These are phyloP conservation scores for Lithophane ornitopus DNA, from an alignment of 2,888 invertebrate species.

Conservation along the genomic window DNA sequence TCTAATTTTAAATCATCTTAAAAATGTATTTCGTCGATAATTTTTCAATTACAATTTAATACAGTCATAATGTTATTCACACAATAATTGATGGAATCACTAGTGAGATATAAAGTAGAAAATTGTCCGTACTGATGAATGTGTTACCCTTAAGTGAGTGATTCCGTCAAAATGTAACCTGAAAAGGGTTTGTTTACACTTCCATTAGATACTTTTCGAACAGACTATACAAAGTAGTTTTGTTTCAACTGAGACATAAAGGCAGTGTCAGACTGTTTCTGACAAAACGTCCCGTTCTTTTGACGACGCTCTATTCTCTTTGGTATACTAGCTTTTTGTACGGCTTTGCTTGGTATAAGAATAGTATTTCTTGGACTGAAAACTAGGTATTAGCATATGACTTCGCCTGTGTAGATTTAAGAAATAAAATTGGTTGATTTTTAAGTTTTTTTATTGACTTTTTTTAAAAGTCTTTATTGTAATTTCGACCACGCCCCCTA, in stretches of 20 bases:
- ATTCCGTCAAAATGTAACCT: neutral
- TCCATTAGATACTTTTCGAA: too few species aligned
- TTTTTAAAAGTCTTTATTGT: too few species aligned
- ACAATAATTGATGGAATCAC: too few species aligned
- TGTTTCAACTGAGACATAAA: constrained; percentile 19
- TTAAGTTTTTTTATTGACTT: too few species aligned
- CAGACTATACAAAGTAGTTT: neutral
- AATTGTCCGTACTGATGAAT: neutral
- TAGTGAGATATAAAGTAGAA: too few species aligned
- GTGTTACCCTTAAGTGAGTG: neutral
- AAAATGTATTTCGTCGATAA: too few species aligned
- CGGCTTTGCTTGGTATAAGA: constrained; percentile 14
- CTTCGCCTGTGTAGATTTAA: neutral
- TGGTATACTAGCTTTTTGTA: constrained; percentile 9
- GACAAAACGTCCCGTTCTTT: constrained; percentile 30
- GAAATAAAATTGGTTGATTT: too few species aligned
- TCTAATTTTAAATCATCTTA: too few species aligned
- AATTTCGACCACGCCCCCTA: too few species aligned
- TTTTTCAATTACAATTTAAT: too few species aligned
- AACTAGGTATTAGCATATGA: neutral
- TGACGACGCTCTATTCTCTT: constrained; percentile 32
- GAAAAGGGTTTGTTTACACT: neutral
- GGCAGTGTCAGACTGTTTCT: constrained; percentile 11
- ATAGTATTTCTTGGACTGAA: neutral
- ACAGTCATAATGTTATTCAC: too few species aligned